Base-by-base conservation (phyloP, 64 coral and sea anemone genomes). In the Astreopora myriophthalma region DNA sequence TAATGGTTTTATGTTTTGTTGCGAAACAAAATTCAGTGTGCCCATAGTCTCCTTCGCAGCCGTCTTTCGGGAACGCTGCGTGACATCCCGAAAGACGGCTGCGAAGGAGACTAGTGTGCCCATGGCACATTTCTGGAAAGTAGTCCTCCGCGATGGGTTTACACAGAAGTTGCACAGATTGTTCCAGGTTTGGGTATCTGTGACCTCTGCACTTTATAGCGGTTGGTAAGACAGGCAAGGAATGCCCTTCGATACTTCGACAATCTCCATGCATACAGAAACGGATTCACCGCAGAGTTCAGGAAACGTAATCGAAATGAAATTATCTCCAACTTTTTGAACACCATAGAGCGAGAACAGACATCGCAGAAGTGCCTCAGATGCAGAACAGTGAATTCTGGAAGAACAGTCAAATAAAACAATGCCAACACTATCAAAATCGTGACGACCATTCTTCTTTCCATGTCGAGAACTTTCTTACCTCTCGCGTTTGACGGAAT, bases 371-470 rank as follows among this genome's bases (percentile, higher is more conserved):
- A 83, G 2, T 83, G 30, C 20, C 58, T 60, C 4, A 83, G 31
- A 83, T 83, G 79, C 31, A 83, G 32, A 17, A 55, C 79, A 83
- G 64, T 37, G n/a, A 83, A 83, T 9, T 83, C 79, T 13, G 79
- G 79, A 5, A 83, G 11, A 35, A 83, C 51, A 37, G 79, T 83
- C 52, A 83, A 32, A 55, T 83, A 83, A 38, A 83, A 83, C 31
- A 83, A 39, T 4, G 33, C 57, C 51, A 83, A 33, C 57, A 83
- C 79, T 24, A 83, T 64, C 7, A 83, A 60, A 64, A 83, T 83
- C 61, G 79, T 83, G 29, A 83, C 52, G 19, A 83, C 79, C 79
- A 83, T 83, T 22, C 22, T 35, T 64, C 32, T 31, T 33, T 83
- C 79, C 31, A 24, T 31, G 38, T 83, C 75, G n/a, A 78, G 23